Evolutionary conservation across 2,113 vertebrate species (phyloP).

Genomic region (Petroica traversi): DNA sequence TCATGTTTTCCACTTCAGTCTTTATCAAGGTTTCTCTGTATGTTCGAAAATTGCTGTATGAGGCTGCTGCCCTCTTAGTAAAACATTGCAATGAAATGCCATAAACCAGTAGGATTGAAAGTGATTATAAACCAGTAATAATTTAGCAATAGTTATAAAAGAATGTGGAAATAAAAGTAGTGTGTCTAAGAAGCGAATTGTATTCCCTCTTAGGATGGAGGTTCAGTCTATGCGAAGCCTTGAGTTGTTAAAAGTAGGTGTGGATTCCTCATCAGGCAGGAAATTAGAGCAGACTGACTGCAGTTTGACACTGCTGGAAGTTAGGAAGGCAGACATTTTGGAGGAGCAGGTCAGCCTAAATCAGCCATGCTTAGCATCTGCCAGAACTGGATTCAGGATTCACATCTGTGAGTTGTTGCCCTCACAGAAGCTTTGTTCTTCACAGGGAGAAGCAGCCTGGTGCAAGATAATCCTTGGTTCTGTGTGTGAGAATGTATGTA

Average conservation of each 20-base stretch:
- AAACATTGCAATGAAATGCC: constrained; percentile 28
- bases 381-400: neutral
- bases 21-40: neutral
- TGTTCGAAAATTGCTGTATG: constrained; percentile 42
- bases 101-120: constrained; percentile 44
- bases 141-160: neutral
- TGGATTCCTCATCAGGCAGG: neutral
- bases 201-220: neutral
- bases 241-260: neutral
- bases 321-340: neutral
- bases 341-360: neutral
- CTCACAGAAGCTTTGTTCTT: neutral
- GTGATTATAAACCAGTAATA: neutral
- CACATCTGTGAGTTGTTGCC: neutral
- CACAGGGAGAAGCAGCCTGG: neutral
- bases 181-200: neutral
- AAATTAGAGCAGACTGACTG: neutral
- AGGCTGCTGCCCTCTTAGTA: constrained; percentile 3
- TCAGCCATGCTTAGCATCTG: neutral
- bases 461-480: neutral
- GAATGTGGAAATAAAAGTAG: neutral
- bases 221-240: neutral
- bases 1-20: neutral
- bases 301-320: neutral
- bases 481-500: neutral